Percentiles rank a stretch among this genome's conserved stretches.
Evolutionary conservation across 1,140 invertebrate genomes (phyloP).

Genomic region (Microplitis mediator): DNA sequence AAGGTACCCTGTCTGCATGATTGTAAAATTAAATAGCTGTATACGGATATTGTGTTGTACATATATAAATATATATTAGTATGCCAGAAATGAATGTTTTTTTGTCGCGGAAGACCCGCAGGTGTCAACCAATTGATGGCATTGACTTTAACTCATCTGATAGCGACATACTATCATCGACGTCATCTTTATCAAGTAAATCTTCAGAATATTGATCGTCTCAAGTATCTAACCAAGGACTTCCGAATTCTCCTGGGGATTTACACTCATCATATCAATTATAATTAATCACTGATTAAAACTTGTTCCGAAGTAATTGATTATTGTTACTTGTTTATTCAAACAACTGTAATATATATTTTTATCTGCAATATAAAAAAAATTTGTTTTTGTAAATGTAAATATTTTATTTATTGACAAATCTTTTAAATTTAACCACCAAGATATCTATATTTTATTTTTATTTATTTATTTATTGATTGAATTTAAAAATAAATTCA

Average conservation of each 20-base stretch:
- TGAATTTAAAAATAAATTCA: not conserved
- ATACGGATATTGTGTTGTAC: not conserved
- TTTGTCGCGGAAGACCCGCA: conserved; percentile 7
- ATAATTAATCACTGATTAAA: too few relatives aligned
- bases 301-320: too few relatives aligned
- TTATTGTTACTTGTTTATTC: too few relatives aligned
- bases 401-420: too few relatives aligned
- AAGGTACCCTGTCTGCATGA: too few relatives aligned
- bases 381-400: too few relatives aligned
- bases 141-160: not conserved
- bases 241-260: not conserved
- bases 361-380: too few relatives aligned
- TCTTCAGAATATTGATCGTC: not conserved
- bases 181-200: not conserved
- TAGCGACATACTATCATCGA: not conserved
- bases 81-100: not conserved
- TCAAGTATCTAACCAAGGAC: not conserved
- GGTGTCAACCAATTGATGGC: not conserved
- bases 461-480: not conserved
- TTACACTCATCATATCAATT: not conserved
- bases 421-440: too few relatives aligned
- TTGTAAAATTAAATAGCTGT: not conserved
- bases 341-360: too few relatives aligned
- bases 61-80: not conserved
- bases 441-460: not conserved